Evolutionary conservation across 1,140 invertebrate species (phyloP), one percentile per base, ranked within the genome.

Genomic region (Pogonus chalceus): DNA sequence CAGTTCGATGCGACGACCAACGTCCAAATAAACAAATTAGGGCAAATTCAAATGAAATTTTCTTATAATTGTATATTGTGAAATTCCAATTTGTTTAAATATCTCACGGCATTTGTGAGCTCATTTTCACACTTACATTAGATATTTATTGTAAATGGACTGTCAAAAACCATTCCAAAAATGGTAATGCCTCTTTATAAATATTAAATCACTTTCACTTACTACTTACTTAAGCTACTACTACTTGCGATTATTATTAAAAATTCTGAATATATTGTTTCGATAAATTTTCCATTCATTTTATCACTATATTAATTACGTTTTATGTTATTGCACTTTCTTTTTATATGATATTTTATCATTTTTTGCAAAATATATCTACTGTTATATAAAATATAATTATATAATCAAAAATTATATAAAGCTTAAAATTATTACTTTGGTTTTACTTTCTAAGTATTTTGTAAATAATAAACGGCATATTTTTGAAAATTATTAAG

Each of bases 121-220:
- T 10, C 9, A 16, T 18, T 10, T 43, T 43, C 18, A 10, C 37
- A 10, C 37, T 43, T 12, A 43, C 37, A 4, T n/a, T n/a, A n/a
- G 18, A 18, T 43, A 43, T 43, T 43, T 43, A 43, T 43, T 43
- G 37, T 43, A 43, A 43, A 43, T 43, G 37, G 18, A 43, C 37
- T 43, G 37, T 43, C 37, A 43, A 43, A 43, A 43, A 10, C 37
- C 18, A 9, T 43, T 12, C 37, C 37, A 16, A 43, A 43, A 43
- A 43, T 10, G 37, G 37, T 10, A 43, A 43, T 43, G 26, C 37
- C 18, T 43, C 7, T 43, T 43, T 43, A 43, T 43, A 43, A 43
- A 43, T 12, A 10, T 10, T 43, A 43, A 43, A 43, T 43, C 37
- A 43, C 37, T 43, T 43, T 43, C 37, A 43, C 37, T 43, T 3